These are phyloP conservation scores for Acanthurus lineatus DNA, from an alignment of 2,797 vertebrate genomes.

Conservation along the genomic window DNA sequence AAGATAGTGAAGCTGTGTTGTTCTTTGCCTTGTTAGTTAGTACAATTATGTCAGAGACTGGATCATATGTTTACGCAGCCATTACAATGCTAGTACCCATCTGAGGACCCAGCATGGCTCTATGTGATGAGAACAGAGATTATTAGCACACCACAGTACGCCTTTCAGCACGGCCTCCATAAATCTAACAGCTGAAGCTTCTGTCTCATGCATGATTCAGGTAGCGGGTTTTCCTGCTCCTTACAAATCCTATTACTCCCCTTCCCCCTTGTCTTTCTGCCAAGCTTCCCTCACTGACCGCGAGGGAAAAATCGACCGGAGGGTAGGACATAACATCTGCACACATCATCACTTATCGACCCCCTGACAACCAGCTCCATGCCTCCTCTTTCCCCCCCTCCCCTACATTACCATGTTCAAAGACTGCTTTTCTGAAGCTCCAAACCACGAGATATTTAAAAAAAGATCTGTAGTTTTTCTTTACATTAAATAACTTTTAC, in stretches of 20 bases:
- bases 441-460: slow-evolving; percentile 51
- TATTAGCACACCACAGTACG: slow-evolving; percentile 53
- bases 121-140: slow-evolving; percentile 39
- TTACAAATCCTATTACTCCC: slow-evolving; percentile 38
- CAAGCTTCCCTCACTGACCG: slow-evolving; percentile 40
- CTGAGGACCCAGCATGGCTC: slow-evolving; percentile 28
- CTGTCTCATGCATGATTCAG: slow-evolving; percentile 73
- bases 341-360: slow-evolving; percentile 77
- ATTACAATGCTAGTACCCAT: slow-evolving; percentile 1
- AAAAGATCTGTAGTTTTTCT: slow-evolving; percentile 42
- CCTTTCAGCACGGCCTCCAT: slow-evolving; percentile 40
- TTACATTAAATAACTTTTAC: slow-evolving; percentile 47
- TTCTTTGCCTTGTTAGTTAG: slow-evolving; percentile 5
- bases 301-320: slow-evolving; percentile 47
- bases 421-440: slow-evolving; percentile 37
- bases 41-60: neutral
- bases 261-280: slow-evolving; percentile 31
- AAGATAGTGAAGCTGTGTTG: neutral
- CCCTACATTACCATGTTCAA: slow-evolving; percentile 42
- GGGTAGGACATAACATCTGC: slow-evolving; percentile 66
- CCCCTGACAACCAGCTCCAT: slow-evolving; percentile 30
- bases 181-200: slow-evolving; percentile 47
- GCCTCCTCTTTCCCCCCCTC: slow-evolving; percentile 18
- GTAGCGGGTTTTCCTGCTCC: slow-evolving; percentile 29
- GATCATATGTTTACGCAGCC: slow-evolving; percentile 8